Conservation (phyloP, 2,888 invertebrate genomes). For the Oxycera nigricornis region DNA sequence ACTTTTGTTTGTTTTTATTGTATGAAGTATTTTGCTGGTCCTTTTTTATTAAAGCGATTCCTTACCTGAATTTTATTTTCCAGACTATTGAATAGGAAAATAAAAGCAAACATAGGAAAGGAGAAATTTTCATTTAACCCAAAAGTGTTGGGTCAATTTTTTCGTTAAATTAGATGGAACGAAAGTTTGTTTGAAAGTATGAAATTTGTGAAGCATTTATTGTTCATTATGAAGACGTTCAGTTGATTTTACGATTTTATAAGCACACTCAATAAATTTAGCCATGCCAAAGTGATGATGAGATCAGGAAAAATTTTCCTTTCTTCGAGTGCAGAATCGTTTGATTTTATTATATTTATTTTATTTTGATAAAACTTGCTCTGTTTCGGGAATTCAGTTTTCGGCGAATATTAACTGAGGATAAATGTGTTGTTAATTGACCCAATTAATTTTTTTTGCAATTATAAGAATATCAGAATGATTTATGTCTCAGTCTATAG, state of each 20-base stretch:
- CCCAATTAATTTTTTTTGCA: too few species aligned
- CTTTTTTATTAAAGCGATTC: background rate
- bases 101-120: background rate
- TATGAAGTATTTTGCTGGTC: slow-evolving; percentile 15
- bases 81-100: background rate
- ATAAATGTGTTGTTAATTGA: too few species aligned
- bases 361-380: too few species aligned
- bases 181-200: background rate
- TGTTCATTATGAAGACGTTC: background rate
- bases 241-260: background rate
- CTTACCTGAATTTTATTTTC: slow-evolving; percentile 2
- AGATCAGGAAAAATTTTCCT: too few species aligned
- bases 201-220: background rate
- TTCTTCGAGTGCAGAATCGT: too few species aligned
- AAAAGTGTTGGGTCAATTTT: background rate
- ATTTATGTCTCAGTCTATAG: too few species aligned
- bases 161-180: background rate
- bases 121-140: background rate
- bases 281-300: too few species aligned
- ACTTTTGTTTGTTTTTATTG: slow-evolving; percentile 20
- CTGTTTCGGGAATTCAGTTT: too few species aligned
- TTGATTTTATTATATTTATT: too few species aligned
- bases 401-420: too few species aligned
- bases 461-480: too few species aligned
- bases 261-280: too few species aligned